Evolutionary conservation across 2,113 vertebrate species (phyloP).

Genomic region (Gorilla gorilla): DNA sequence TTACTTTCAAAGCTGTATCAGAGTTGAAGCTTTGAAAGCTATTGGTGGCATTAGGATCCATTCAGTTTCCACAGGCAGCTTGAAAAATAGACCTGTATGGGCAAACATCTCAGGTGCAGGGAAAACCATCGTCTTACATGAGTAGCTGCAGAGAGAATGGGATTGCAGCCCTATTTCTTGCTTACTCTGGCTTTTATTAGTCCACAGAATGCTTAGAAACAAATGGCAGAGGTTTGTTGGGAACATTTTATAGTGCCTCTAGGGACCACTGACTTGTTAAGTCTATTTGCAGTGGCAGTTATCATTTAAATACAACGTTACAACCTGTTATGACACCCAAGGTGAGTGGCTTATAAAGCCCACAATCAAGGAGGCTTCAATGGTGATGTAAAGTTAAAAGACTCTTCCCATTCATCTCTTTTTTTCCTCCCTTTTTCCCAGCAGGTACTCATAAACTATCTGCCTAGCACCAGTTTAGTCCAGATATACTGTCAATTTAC

Average conservation of each 20-base stretch:
- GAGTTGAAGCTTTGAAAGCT: constrained; percentile 56
- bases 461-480: constrained; percentile 58
- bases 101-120: constrained; percentile 38
- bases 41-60: constrained; percentile 44
- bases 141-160: constrained; percentile 40
- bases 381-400: constrained; percentile 61
- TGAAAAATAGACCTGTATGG: constrained; percentile 56
- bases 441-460: constrained; percentile 63
- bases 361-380: constrained; percentile 25
- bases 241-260: constrained; percentile 45
- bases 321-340: constrained; percentile 36
- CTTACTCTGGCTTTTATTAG: constrained; percentile 53
- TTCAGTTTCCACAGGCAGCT: constrained; percentile 33
- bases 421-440: constrained; percentile 31
- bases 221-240: constrained; percentile 12
- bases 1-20: constrained; percentile 67
- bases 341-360: constrained; percentile 7
- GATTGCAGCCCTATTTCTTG: constrained; percentile 32
- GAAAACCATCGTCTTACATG: not conserved
- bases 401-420: constrained; percentile 66
- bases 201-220: constrained; percentile 50
- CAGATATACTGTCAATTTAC: constrained; percentile 72
- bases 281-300: constrained; percentile 31
- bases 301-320: constrained; percentile 60
- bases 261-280: constrained; percentile 58